Conservation (phyloP, 2,797 vertebrate genomes). For the Pantherophis vulpinus region DNA sequence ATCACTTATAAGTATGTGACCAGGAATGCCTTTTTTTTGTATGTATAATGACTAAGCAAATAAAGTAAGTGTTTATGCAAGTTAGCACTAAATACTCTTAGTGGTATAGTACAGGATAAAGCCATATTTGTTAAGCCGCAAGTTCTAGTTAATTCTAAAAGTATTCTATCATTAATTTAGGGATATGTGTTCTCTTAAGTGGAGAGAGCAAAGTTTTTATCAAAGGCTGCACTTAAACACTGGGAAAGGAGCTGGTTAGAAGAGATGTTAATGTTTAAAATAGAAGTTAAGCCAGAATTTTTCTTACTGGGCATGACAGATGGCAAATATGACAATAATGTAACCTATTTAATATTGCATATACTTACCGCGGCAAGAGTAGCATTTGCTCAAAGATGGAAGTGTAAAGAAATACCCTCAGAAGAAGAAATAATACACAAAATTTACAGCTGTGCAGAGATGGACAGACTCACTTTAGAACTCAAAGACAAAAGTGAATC, state of each 20-base stretch:
- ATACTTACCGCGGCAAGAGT: too few species aligned
- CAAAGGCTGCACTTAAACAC: not conserved
- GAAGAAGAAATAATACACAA: too few species aligned
- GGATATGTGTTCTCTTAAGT: not conserved
- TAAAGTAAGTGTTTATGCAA: not conserved
- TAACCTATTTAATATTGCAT: too few species aligned
- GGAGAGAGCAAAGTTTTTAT: not conserved
- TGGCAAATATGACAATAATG: too few species aligned
- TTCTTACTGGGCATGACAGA: too few species aligned
- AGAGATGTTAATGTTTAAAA: too few species aligned
- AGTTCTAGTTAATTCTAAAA: not conserved
- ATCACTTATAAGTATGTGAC: not conserved
- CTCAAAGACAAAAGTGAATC: too few species aligned
- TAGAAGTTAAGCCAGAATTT: too few species aligned
- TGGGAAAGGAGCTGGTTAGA: not conserved
- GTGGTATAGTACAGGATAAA: not conserved
- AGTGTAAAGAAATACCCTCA: too few species aligned
- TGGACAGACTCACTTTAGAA: too few species aligned
- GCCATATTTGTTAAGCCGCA: not conserved
- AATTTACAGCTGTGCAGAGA: too few species aligned
- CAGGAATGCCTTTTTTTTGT: not conserved
- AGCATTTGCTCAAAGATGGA: too few species aligned
- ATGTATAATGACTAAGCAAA: not conserved
- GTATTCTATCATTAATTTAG: not conserved
- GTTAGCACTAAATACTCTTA: not conserved